Conservation (phyloP, 2,888 invertebrate genomes). For the Apodemia hepburni region DNA sequence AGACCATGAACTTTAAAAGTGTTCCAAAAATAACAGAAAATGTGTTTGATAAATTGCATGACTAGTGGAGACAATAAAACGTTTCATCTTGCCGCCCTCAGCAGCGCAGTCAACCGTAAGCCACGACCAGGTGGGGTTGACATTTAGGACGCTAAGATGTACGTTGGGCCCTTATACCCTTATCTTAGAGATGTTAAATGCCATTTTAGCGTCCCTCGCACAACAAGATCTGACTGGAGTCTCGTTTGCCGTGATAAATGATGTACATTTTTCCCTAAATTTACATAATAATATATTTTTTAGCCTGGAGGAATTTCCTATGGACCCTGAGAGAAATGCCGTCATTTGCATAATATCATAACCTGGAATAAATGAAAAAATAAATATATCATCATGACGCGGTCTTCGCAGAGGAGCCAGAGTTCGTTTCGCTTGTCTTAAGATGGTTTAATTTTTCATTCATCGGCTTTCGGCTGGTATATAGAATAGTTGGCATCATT, state of each 20-base stretch:
- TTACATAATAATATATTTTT: constrained; percentile 4
- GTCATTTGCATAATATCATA: neutral
- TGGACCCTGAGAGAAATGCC: neutral
- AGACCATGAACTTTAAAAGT: no score
- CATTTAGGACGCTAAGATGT: constrained; percentile 1
- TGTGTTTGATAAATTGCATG: neutral
- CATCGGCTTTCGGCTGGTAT: no score
- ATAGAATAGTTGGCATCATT: no score
- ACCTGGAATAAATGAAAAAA: neutral
- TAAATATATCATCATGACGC: neutral
- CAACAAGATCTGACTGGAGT: neutral
- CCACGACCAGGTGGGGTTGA: neutral
- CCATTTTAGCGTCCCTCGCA: neutral
- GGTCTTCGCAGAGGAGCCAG: neutral
- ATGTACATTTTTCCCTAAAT: neutral
- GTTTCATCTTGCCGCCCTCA: neutral
- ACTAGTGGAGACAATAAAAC: neutral
- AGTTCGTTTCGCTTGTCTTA: neutral
- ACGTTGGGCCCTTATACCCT: neutral
- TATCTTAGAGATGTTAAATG: constrained; percentile 3
- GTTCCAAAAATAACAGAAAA: neutral
- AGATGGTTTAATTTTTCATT: no score
- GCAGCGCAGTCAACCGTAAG: neutral
- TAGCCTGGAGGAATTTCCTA: neutral
- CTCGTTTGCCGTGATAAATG: constrained; percentile 1